Base-by-base conservation (phyloP, 2,888 invertebrate species). In the Archips crataeganus region DNA sequence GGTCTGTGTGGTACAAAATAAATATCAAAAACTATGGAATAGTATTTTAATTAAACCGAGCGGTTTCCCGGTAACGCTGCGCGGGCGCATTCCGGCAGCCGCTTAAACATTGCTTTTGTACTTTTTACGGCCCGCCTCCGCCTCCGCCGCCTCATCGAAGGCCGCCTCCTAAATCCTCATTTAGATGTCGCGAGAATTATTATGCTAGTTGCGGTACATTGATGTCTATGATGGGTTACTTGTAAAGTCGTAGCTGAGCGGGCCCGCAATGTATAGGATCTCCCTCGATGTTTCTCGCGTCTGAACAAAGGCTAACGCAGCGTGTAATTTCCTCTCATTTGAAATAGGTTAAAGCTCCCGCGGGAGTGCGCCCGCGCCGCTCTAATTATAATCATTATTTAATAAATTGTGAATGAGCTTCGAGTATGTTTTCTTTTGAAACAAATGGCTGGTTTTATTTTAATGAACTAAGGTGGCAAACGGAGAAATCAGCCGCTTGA, bases 291-390 rank as follows among this genome's bases (percentile, higher is more conserved):
- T 39, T 6, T 39, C 4, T 4, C 4, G 6, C 39, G 39, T 39
- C 39, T 39, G 6, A 39, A 39, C 6, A 5, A 39, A 39, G 6
- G 8, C 34, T 54, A 57, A 60, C n/a, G 60, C 9, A 13, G 6
- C 60, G 34, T 36, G 36, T 60, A 60, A 60, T 60, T 60, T 60
- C 13, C 60, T 60, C 60, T 11, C 11, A 59, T 59, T 34, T 34
- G 23, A 60, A 60, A 60, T 60, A 60, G 60, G 60, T 60, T n/a
- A 8, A 39, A 62, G 62, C 62, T 62, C 62, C 62, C 62, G 62
- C 62, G 60, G 49, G n/a, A 6, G 49, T 13, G 32, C 57, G 39
- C 3, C n/a, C 51, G 15, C 15, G 11, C 32, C 9, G 32, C 57
- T 57, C 57, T 54, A 54, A 57, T 57, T 57, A 57, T 32, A 57